A percentile compares a stretch with the other conserved stretches of the same genome.
These are phyloP conservation scores for Eurois occulta DNA, from an alignment of 2,888 invertebrate species.

Conservation along the genomic window DNA sequence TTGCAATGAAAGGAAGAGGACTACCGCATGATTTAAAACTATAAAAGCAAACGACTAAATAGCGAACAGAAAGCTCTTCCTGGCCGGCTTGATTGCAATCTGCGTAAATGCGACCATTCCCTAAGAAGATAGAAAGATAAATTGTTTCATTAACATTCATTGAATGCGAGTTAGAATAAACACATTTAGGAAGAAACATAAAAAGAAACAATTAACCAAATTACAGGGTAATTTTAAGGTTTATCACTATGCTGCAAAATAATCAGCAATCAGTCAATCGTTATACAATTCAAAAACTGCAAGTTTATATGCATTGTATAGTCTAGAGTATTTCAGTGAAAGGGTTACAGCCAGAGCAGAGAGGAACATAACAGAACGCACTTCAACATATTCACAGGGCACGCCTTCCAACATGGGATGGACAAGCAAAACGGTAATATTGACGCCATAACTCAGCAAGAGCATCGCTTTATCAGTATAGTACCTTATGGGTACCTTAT, in stretches of 20 bases:
- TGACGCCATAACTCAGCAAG: constrained; percentile 23
- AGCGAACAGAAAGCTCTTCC: not conserved
- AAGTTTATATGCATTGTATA: not conserved
- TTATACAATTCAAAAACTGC: not conserved
- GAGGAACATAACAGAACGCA: constrained; percentile 48
- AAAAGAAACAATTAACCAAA: not conserved
- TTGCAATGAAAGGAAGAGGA: not conserved
- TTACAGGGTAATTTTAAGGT: too few species aligned
- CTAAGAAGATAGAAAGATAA: too few species aligned
- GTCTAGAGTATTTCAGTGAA: not conserved
- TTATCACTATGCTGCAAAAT: not conserved
- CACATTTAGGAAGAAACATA: not conserved
- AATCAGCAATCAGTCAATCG: too few species aligned
- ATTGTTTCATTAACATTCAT: not conserved
- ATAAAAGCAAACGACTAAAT: not conserved
- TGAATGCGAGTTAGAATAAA: too few species aligned
- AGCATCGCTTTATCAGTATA: constrained; percentile 3
- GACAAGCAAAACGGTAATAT: constrained; percentile 33
- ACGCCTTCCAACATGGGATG: constrained; percentile 53
- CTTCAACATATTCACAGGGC: constrained; percentile 40
- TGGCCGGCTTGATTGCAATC: too few species aligned
- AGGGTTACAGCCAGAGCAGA: not conserved
- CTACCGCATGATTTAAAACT: not conserved
- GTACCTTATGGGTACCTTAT: not conserved
- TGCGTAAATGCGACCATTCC: too few species aligned